Conservation (phyloP, 2,888 invertebrate genomes). For the Augochlorella aurata region DNA sequence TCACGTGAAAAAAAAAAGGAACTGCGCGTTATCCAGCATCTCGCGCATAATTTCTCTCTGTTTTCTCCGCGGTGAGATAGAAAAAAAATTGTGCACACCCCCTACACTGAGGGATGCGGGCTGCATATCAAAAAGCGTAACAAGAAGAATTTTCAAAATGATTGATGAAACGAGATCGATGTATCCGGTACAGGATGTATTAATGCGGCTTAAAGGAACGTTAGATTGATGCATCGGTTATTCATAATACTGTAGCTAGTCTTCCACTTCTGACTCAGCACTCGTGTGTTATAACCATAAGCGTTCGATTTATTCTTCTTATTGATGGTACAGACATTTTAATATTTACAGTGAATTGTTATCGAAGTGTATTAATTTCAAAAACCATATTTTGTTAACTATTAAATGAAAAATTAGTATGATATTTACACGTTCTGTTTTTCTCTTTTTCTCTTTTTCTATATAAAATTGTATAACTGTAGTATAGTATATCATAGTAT, state of each 20-base stretch:
- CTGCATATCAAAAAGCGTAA: neutral
- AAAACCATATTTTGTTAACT: neutral
- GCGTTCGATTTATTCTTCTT: neutral
- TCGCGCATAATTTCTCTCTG: neutral
- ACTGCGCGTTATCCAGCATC: neutral
- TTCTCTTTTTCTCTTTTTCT: too few relatives aligned
- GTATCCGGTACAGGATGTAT: neutral
- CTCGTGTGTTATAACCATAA: neutral
- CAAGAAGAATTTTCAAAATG: slow-evolving; percentile 4
- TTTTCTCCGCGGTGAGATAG: neutral
- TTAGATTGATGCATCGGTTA: slow-evolving; percentile 5
- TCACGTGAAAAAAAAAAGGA: slow-evolving; percentile 4
- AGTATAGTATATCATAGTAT: too few relatives aligned
- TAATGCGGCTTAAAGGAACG: slow-evolving; percentile 9
- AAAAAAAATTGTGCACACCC: neutral
- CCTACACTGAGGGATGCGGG: neutral
- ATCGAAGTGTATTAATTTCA: neutral
- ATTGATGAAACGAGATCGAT: slow-evolving; percentile 3
- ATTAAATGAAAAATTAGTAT: too few relatives aligned
- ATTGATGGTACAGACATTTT: neutral
- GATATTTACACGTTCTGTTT: too few relatives aligned
- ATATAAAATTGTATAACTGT: too few relatives aligned
- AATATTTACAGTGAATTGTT: neutral
- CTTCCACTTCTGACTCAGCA: neutral
- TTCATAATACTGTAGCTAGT: neutral